A percentile compares a stretch with the other conserved stretches of the same genome.
These are phyloP conservation scores for Gorilla gorilla DNA, from an alignment of 2,113 vertebrate genomes.

Conservation along the genomic window DNA sequence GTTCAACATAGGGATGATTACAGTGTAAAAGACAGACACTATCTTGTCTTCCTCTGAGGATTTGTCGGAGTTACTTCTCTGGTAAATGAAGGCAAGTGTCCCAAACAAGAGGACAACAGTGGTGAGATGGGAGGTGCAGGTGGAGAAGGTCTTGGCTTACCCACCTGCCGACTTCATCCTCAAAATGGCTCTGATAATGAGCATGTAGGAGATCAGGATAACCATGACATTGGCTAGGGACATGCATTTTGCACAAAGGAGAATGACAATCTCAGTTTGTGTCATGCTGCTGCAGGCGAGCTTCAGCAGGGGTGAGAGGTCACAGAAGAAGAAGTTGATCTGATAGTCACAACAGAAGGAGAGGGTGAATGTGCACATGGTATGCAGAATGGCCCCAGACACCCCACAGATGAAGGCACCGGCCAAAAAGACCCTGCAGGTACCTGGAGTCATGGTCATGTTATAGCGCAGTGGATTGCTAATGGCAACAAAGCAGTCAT, in stretches of 20 bases:
- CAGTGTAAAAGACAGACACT: slow-evolving; percentile 27
- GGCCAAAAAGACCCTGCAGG: not conserved
- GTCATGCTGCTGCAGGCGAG: not conserved
- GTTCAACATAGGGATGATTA: slow-evolving; percentile 31
- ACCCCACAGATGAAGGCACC: not conserved
- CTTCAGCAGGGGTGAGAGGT: not conserved
- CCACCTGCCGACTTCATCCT: not conserved
- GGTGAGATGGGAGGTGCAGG: not conserved
- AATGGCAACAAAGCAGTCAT: not conserved
- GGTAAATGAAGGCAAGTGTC: slow-evolving; percentile 19
- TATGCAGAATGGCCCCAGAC: not conserved
- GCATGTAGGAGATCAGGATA: not conserved
- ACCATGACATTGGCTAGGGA: not conserved
- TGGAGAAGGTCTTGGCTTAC: slow-evolving; percentile 24
- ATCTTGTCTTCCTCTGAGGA: not conserved
- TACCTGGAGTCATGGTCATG: not conserved
- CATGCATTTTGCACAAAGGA: not conserved
- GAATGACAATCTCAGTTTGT: not conserved
- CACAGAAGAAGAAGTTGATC: not conserved
- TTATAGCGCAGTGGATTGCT: not conserved
- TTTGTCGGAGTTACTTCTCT: slow-evolving; percentile 16
- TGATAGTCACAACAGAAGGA: not conserved
- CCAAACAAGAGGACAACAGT: slow-evolving; percentile 15
- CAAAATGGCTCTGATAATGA: not conserved
- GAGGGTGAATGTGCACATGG: not conserved